These are phyloP conservation scores for Melinopterus prodromus DNA, from an alignment of 2,888 invertebrate species.

Conservation along the genomic window DNA sequence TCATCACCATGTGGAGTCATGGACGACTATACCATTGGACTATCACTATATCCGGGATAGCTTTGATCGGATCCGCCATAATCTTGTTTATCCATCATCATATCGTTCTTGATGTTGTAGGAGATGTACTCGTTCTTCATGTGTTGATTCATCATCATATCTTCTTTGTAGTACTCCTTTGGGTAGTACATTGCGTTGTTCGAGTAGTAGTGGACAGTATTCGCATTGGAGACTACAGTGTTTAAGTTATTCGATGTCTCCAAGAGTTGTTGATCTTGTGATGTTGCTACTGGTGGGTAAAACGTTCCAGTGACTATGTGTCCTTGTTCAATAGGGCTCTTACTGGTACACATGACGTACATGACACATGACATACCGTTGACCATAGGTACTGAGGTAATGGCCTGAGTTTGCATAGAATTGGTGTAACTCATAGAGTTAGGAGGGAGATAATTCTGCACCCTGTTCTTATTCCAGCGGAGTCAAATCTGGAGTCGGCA, in stretches of 20 bases:
- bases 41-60: conserved; percentile 60
- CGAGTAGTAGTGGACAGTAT: conserved; percentile 59
- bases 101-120: conserved; percentile 35
- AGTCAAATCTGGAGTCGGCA: conserved; percentile 82
- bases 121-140: conserved; percentile 36
- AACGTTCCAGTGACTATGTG: conserved; percentile 89
- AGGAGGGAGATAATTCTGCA: conserved; percentile 64
- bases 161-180: conserved; percentile 53
- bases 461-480: conserved; percentile 71
- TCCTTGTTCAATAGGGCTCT: conserved; percentile 81
- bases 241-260: conserved; percentile 58
- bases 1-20: conserved; percentile 58
- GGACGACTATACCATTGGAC: conserved; percentile 59
- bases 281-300: conserved; percentile 86
- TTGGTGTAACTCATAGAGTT: conserved; percentile 62
- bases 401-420: conserved; percentile 64
- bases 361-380: too few relatives aligned
- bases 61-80: conserved; percentile 64
- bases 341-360: conserved; percentile 86
- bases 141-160: conserved; percentile 39
- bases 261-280: conserved; percentile 79
- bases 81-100: conserved; percentile 51
- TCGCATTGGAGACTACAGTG: conserved; percentile 69
- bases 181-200: conserved; percentile 52
- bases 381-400: conserved; percentile 84